These are phyloP conservation scores for Leptoclinus maculatus DNA, from an alignment of 2,797 vertebrate genomes.

Conservation along the genomic window DNA sequence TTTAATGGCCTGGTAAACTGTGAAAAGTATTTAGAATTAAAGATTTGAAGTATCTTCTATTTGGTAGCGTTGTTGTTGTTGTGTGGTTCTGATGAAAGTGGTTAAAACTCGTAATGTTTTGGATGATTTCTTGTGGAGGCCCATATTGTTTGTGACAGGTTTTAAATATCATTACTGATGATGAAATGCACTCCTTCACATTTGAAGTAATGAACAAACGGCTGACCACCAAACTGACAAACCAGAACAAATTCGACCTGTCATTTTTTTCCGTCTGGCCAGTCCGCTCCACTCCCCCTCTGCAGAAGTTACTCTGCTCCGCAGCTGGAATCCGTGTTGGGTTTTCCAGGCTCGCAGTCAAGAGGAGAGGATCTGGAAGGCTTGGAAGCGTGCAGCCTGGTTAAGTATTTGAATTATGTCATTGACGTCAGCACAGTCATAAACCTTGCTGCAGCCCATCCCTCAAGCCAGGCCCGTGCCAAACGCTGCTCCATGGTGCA, in stretches of 20 bases:
- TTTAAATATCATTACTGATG: background rate
- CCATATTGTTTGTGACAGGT: background rate
- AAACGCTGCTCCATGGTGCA: constrained; percentile 88
- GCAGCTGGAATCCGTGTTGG: constrained; percentile 67
- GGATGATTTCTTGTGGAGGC: background rate
- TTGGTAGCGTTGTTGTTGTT: background rate
- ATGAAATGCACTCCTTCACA: background rate
- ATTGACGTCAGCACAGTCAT: constrained; percentile 99
- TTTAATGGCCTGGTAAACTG: background rate
- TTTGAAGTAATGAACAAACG: constrained; percentile 14
- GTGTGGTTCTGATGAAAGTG: background rate
- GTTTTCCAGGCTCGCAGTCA: constrained; percentile 71
- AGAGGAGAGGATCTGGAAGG: constrained; percentile 81
- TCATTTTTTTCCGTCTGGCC: constrained; percentile 40
- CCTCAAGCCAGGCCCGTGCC: constrained; percentile 87
- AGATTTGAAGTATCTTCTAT: background rate
- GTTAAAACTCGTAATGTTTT: background rate
- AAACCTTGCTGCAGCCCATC: constrained; percentile 93
- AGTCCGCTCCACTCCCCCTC: constrained; percentile 40
- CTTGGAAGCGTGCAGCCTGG: constrained; percentile 93
- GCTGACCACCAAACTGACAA: constrained; percentile 16
- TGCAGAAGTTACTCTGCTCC: constrained; percentile 45
- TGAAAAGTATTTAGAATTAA: background rate
- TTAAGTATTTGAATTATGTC: constrained; percentile 99
- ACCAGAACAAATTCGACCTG: constrained; percentile 31